phyloP scores from a whole-genome alignment of 2,888 invertebrate genomes.

The Sinodicranocentrus sp. region DNA sequence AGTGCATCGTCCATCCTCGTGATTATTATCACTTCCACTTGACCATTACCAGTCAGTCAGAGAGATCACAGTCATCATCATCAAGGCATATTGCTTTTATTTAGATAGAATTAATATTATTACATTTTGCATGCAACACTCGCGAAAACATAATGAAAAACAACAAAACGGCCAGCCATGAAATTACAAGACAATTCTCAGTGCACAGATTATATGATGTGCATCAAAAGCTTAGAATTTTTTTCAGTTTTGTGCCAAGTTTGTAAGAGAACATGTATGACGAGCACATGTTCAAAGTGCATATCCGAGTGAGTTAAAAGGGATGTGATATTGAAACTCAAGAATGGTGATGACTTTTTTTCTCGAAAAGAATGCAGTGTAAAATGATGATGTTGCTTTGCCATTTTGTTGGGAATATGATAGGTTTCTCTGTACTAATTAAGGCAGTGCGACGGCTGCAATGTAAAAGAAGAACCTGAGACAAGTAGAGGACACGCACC shows the following conservation, averaged over 20 bases:
- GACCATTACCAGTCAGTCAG: constrained; percentile 11
- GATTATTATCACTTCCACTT: constrained; percentile 16
- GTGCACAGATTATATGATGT: constrained; percentile 7
- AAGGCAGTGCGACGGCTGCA: no score
- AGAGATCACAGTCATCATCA: neutral
- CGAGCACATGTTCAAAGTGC: constrained; percentile 8
- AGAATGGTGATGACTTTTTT: constrained; percentile 7
- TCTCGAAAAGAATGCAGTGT: constrained; percentile 1
- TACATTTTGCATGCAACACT: no score
- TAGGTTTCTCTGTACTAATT: no score
- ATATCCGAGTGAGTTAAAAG: constrained; percentile 3
- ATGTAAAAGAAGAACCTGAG: neutral
- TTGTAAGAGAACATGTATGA: no score
- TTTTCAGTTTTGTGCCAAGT: no score
- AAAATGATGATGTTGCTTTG: neutral
- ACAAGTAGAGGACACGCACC: constrained; percentile 5
- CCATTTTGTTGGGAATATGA: no score
- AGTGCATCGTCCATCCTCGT: constrained; percentile 1
- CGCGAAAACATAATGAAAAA: no score
- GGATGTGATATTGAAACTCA: neutral
- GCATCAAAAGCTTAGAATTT: no score
- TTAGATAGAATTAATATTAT: no score
- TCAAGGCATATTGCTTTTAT: no score
- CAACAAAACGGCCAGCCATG: neutral
- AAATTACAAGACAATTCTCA: constrained; percentile 14